Percentiles rank a stretch among this genome's conserved stretches.
These are phyloP conservation scores for Drosophila malerkotliana DNA, from an alignment of 1,140 invertebrate species.

Conservation along the genomic window DNA sequence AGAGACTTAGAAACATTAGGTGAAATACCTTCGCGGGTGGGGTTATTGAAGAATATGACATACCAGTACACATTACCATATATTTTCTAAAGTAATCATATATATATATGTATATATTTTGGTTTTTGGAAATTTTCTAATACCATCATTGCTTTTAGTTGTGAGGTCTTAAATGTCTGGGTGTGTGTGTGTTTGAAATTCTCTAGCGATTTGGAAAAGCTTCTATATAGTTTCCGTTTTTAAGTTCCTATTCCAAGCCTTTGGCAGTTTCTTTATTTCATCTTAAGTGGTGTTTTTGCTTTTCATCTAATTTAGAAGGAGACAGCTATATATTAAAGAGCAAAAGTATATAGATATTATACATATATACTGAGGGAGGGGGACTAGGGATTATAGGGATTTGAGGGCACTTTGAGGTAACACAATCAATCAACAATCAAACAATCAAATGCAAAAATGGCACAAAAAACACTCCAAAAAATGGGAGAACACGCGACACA, in stretches of 20 bases:
- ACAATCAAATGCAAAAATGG: slow-evolving; percentile 18
- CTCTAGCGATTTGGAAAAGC: neutral
- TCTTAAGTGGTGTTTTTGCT: slow-evolving; percentile 47
- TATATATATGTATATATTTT: no score
- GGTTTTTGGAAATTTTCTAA: neutral
- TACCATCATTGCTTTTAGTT: neutral
- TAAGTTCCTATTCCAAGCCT: slow-evolving; percentile 37
- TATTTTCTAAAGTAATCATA: neutral
- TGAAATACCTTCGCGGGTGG: no score
- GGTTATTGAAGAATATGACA: no score
- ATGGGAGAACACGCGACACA: slow-evolving; percentile 63
- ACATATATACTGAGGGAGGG: neutral
- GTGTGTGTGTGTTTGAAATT: slow-evolving; percentile 16
- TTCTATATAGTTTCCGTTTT: slow-evolving; percentile 8
- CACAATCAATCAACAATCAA: slow-evolving; percentile 39
- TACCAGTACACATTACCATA: no score
- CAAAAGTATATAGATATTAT: no score
- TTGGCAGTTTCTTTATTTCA: slow-evolving; percentile 67
- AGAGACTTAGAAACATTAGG: slow-evolving; percentile 12
- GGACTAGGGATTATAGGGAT: neutral
- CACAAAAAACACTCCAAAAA: slow-evolving; percentile 38
- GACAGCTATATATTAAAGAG: slow-evolving; percentile 6
- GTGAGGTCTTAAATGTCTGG: neutral
- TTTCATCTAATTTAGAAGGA: slow-evolving; percentile 36
- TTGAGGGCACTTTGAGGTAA: slow-evolving; percentile 54